Conservation (phyloP, 2,797 vertebrate genomes). For the Sebastolobus altivelis region DNA sequence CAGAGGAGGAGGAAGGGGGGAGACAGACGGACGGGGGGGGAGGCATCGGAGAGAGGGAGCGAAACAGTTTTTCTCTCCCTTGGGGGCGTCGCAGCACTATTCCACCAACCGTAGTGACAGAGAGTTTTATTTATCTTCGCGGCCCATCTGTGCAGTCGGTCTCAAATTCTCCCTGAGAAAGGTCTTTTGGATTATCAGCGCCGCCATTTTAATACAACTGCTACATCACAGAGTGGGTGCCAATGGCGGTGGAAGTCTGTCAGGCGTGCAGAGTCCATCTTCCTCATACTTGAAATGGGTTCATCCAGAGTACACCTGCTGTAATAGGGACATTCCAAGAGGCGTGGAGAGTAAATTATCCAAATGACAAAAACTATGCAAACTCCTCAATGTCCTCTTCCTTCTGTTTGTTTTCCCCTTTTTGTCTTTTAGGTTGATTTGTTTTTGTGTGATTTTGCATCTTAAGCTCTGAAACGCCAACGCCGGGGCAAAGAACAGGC, state of each 20-base stretch:
- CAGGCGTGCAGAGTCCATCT: constrained; percentile 85
- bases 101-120: constrained; percentile 91
- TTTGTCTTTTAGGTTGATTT: constrained; percentile 49
- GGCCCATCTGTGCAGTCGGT: constrained; percentile 93
- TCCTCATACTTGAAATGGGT: constrained; percentile 84
- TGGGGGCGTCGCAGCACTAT: constrained; percentile 90
- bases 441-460: constrained; percentile 37
- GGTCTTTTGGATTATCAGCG: constrained; percentile 95
- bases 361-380: constrained; percentile 79
- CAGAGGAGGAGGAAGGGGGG: constrained; percentile 48
- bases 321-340: constrained; percentile 80
- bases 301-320: constrained; percentile 93
- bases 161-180: constrained; percentile 93
- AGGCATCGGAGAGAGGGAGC: constrained; percentile 65
- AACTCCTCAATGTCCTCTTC: constrained; percentile 83
- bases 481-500: neutral
- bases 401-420: constrained; percentile 72
- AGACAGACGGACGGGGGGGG: constrained; percentile 63
- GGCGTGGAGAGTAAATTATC: constrained; percentile 78
- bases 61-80: constrained; percentile 85
- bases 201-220: constrained; percentile 93
- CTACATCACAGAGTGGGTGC: constrained; percentile 91
- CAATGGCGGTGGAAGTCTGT: constrained; percentile 82
- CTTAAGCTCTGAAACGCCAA: neutral
- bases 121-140: constrained; percentile 93